Percentiles rank a stretch among this genome's conserved stretches.
Evolutionary conservation across 1,140 invertebrate species (phyloP).

Genomic region (Drosophila pectinifera): DNA sequence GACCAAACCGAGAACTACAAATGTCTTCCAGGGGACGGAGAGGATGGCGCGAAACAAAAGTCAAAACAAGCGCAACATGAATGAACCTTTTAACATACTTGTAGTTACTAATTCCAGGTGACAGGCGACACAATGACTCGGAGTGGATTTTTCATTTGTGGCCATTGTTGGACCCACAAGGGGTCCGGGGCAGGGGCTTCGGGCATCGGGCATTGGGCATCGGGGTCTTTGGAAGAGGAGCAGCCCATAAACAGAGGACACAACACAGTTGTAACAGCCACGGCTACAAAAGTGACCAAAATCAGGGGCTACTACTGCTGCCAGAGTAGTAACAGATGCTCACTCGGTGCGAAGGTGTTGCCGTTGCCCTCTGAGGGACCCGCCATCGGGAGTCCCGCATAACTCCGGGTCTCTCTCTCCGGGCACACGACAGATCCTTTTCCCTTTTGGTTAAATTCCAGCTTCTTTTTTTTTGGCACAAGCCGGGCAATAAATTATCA

Average conservation of each 20-base stretch:
- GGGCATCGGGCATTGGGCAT: no score
- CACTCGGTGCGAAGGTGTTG: constrained; percentile 60
- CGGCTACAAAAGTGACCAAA: constrained; percentile 62
- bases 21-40: constrained; percentile 20
- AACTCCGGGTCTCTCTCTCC: constrained; percentile 28
- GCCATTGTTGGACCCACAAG: constrained; percentile 57
- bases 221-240: constrained; percentile 8
- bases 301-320: constrained; percentile 61
- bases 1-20: constrained; percentile 17
- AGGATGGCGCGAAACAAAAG: constrained; percentile 70
- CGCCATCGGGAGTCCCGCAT: constrained; percentile 53
- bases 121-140: constrained; percentile 73
- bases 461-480: constrained; percentile 63
- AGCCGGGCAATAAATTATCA: constrained; percentile 78
- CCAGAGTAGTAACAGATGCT: constrained; percentile 60
- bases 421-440: constrained; percentile 59
- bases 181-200: constrained; percentile 2
- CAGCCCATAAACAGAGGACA: constrained; percentile 45
- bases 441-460: constrained; percentile 32
- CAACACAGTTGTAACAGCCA: constrained; percentile 76
- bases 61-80: constrained; percentile 78
- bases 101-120: constrained; percentile 81
- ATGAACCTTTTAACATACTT: constrained; percentile 83
- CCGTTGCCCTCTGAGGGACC: constrained; percentile 44
- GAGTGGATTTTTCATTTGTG: constrained; percentile 78